These are phyloP conservation scores for Bothrops jararaca DNA, from an alignment of 2,113 vertebrate genomes.

Conservation along the genomic window DNA sequence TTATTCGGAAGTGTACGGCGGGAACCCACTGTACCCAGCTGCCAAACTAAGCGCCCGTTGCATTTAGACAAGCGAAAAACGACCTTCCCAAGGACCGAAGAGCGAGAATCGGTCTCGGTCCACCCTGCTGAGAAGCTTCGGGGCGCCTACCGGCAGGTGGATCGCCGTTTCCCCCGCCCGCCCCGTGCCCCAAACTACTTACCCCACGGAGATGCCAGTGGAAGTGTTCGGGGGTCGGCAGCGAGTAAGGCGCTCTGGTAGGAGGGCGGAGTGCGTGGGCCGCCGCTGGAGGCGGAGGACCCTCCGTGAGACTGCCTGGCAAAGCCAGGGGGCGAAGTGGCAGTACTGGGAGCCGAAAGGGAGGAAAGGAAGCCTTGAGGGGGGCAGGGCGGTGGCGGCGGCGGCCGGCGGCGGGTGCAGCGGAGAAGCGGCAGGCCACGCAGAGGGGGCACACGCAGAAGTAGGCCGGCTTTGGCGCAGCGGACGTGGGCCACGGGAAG, in stretches of 20 bases:
- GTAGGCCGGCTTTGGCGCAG: slow-evolving; percentile 87
- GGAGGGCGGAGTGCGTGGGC: slow-evolving; percentile 82
- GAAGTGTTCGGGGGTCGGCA: slow-evolving; percentile 91
- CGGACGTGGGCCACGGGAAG: not conserved
- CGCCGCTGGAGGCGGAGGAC: slow-evolving; percentile 72
- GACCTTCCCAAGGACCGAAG: not conserved
- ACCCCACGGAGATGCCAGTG: slow-evolving; percentile 99
- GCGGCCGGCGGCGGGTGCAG: slow-evolving; percentile 79
- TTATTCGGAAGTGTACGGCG: not conserved
- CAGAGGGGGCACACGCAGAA: slow-evolving; percentile 97
- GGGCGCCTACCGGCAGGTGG: too few relatives aligned
- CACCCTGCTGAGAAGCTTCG: not conserved
- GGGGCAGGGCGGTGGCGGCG: slow-evolving; percentile 82
- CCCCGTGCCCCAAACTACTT: slow-evolving; percentile 56
- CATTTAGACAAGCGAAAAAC: not conserved
- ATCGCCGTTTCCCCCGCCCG: too few relatives aligned
- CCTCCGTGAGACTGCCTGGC: slow-evolving; percentile 84
- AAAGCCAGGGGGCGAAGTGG: slow-evolving; percentile 83
- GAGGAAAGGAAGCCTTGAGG: slow-evolving; percentile 90
- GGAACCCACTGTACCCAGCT: too few relatives aligned
- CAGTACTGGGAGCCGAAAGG: slow-evolving; percentile 94
- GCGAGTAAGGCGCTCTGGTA: slow-evolving; percentile 92
- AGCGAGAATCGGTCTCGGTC: too few relatives aligned
- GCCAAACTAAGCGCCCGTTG: not conserved
- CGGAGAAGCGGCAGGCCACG: slow-evolving; percentile 84